phyloP scores from a whole-genome alignment of 2,888 invertebrate species.

The Dione juno region DNA sequence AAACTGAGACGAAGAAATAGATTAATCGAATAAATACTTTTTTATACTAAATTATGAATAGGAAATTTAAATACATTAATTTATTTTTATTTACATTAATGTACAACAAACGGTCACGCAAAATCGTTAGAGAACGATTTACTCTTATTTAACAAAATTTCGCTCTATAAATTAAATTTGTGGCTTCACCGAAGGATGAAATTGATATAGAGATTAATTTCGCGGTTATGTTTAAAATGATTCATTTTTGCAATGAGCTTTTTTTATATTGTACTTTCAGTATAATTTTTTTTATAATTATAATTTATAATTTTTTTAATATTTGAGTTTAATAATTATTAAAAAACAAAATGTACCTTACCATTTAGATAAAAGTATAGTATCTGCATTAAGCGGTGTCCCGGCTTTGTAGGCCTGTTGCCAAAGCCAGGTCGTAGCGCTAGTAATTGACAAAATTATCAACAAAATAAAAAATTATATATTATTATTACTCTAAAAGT shows the following conservation, averaged over 20 bases:
- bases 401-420: too few relatives aligned
- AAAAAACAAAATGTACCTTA: too few relatives aligned
- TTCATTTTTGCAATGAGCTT: not conserved
- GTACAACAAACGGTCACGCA: not conserved
- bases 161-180: not conserved
- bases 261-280: not conserved
- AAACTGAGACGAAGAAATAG: not conserved
- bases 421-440: too few relatives aligned
- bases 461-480: too few relatives aligned
- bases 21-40: not conserved
- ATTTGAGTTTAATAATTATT: too few relatives aligned
- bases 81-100: not conserved
- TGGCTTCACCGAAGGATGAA: not conserved
- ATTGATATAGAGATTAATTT: not conserved
- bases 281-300: too few relatives aligned
- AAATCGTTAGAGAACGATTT: not conserved
- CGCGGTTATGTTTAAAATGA: not conserved
- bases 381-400: too few relatives aligned
- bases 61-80: not conserved
- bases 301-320: too few relatives aligned
- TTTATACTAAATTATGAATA: not conserved
- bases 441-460: too few relatives aligned
- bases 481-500: too few relatives aligned
- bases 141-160: not conserved
- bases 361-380: too few relatives aligned